Evolutionary conservation across 2,113 vertebrate genomes (phyloP).

Genomic region (Podocnemis expansa): DNA sequence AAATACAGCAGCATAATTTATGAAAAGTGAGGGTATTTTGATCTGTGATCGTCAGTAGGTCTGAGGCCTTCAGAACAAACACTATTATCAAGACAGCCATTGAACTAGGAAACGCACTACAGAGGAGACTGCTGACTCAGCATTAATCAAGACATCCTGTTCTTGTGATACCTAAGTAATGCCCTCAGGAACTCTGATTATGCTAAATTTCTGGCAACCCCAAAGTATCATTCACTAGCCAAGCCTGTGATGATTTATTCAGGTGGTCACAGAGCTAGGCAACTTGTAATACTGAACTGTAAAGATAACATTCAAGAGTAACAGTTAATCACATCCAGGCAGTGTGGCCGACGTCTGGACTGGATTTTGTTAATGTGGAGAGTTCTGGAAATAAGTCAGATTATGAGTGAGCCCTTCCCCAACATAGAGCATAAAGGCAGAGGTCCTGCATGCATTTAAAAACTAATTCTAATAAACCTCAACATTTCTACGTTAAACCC

Average conservation of each 20-base stretch:
- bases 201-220: background rate
- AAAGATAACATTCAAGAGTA: background rate
- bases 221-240: background rate
- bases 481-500: background rate
- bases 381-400: background rate
- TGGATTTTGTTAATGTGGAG: background rate
- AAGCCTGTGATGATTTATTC: slow-evolving; percentile 13
- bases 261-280: background rate
- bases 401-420: background rate
- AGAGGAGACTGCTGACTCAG: slow-evolving; percentile 47
- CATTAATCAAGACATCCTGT: slow-evolving; percentile 15
- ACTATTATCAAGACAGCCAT: background rate
- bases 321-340: slow-evolving; percentile 8
- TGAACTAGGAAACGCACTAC: slow-evolving; percentile 59
- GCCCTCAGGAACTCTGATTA: slow-evolving; percentile 15
- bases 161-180: background rate
- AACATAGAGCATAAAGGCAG: background rate
- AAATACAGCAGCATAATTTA: slow-evolving; percentile 57
- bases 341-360: background rate
- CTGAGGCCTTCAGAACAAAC: slow-evolving; percentile 58
- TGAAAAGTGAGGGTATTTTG: slow-evolving; percentile 61
- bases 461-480: background rate
- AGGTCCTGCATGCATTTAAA: background rate
- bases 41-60: slow-evolving; percentile 55
- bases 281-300: background rate